Evolutionary conservation across 2,113 vertebrate species (phyloP).

Genomic region (Blennius ocellaris): DNA sequence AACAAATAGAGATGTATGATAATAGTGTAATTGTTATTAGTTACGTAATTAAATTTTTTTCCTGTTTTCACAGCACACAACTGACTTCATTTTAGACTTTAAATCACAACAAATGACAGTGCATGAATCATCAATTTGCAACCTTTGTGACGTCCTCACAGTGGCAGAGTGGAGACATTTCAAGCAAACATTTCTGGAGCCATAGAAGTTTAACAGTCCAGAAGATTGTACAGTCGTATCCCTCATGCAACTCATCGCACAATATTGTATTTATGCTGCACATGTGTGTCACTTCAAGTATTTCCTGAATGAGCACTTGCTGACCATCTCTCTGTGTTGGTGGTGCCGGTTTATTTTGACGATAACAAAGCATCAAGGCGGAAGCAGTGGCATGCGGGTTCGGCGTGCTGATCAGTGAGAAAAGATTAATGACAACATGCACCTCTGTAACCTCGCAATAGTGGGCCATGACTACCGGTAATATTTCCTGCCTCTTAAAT

Average conservation of each 20-base stretch:
- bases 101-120: conserved; percentile 1
- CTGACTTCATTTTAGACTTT: neutral
- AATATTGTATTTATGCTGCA: neutral
- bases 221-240: neutral
- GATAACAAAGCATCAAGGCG: conserved; percentile 11
- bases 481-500: neutral
- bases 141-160: neutral
- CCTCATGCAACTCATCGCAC: neutral
- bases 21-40: too few species aligned
- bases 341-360: conserved; percentile 25
- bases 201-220: too few species aligned
- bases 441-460: neutral
- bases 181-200: neutral
- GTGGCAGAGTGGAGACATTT: neutral
- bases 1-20: too few species aligned
- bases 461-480: too few species aligned
- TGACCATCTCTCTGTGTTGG: neutral
- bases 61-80: neutral
- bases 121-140: neutral
- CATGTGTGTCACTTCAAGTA: neutral
- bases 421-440: neutral
- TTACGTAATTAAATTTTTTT: neutral
- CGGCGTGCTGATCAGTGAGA: neutral
- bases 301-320: neutral
- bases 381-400: neutral